Evolutionary conservation across 1,140 invertebrate genomes (phyloP).

Genomic region (Cecropterus lyciades): DNA sequence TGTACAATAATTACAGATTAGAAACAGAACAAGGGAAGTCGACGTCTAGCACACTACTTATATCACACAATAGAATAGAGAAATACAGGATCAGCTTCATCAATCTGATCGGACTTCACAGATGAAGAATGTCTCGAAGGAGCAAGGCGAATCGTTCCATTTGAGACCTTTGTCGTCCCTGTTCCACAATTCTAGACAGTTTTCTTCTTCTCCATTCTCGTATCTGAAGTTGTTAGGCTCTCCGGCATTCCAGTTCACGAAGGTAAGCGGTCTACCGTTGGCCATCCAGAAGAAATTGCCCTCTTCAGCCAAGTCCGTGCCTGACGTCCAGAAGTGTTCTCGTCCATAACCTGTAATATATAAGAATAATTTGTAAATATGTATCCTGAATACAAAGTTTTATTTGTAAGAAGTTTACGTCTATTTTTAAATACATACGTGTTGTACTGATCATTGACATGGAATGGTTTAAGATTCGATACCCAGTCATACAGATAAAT

Average conservation of each 20-base stretch:
- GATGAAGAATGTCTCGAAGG: constrained; percentile 96
- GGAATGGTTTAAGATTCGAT: no score
- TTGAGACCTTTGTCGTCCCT: constrained; percentile 95
- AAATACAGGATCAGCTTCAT: constrained; percentile 41
- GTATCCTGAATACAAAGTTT: no score
- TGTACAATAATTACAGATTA: neutral
- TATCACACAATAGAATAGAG: constrained; percentile 61
- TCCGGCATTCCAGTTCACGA: constrained; percentile 96
- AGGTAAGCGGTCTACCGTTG: constrained; percentile 93
- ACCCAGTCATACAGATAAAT: no score
- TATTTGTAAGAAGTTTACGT: no score
- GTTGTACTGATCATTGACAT: no score
- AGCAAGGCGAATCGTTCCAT: constrained; percentile 97
- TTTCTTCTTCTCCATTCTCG: constrained; percentile 96
- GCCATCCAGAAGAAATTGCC: constrained; percentile 97
- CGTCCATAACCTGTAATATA: constrained; percentile 89
- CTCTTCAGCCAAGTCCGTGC: constrained; percentile 95
- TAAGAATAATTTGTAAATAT: neutral
- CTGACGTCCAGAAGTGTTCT: constrained; percentile 97
- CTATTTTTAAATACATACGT: no score
- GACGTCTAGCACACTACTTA: constrained; percentile 68
- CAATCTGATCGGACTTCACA: constrained; percentile 91
- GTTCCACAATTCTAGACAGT: constrained; percentile 96
- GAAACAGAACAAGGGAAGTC: constrained; percentile 42
- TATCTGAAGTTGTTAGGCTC: constrained; percentile 96